phyloP scores from a whole-genome alignment of 2,113 vertebrate genomes.

The Octodon degus region DNA sequence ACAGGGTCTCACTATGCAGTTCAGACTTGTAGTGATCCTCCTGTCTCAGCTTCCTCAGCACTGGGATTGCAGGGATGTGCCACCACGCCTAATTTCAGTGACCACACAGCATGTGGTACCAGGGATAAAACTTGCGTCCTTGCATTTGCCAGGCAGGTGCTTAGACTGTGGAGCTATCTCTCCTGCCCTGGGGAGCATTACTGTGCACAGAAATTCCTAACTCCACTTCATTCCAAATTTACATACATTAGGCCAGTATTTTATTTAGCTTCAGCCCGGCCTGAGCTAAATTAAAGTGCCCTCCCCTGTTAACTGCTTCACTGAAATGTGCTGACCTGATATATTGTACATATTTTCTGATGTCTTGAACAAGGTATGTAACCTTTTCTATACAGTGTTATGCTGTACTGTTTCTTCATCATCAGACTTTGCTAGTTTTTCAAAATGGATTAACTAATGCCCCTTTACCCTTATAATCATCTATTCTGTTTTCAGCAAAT shows the following conservation, averaged over 20 bases:
- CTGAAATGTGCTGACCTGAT: neutral
- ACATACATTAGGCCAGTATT: neutral
- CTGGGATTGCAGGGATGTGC: too few relatives aligned
- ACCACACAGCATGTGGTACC: too few relatives aligned
- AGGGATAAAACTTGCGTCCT: too few relatives aligned
- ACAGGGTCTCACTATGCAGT: too few relatives aligned
- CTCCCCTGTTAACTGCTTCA: neutral
- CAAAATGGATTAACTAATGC: neutral
- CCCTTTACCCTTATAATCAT: neutral
- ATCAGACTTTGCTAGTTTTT: neutral
- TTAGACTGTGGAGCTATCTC: too few relatives aligned
- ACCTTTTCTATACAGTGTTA: neutral
- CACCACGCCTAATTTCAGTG: too few relatives aligned
- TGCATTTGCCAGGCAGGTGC: too few relatives aligned
- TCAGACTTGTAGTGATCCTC: too few relatives aligned
- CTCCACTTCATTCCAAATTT: neutral
- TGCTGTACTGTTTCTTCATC: neutral
- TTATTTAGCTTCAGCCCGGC: neutral
- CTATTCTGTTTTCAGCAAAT: slow-evolving; percentile 19
- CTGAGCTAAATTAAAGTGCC: neutral
- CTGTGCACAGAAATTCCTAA: neutral
- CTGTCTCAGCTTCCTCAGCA: too few relatives aligned
- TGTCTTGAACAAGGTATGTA: neutral
- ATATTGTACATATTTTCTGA: neutral
- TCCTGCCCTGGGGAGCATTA: neutral